Base-by-base conservation (phyloP, 2,113 vertebrate genomes). In the Lepus americanus region DNA sequence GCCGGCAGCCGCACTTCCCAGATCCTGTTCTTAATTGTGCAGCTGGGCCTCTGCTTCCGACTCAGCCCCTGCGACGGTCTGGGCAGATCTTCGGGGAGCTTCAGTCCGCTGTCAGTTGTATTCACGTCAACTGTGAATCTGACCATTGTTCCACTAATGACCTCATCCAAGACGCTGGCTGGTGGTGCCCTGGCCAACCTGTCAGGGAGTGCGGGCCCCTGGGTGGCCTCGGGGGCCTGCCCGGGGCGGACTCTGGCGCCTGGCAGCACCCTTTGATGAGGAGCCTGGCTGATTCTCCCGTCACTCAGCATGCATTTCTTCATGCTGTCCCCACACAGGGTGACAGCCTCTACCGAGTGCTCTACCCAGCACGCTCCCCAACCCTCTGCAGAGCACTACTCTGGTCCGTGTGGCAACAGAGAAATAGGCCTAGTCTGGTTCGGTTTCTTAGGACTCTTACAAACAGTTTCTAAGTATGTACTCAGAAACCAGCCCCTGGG, bases 1-100 rank as follows among this genome's bases (percentile, higher is more conserved):
- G 81, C 81, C 79, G 81, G 82, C 81, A 85, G 63, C 64, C 49
- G 49, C 87, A 64, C 90, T 64, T 69, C 84, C 85, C 53, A 74
- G 84, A 90, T 77, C 63, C 81, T 55, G 87, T 17, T 78, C 84
- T 77, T 66, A 59, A 92, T 20, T 78, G 84, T 70, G 67, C n/a
- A 49, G 76, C 53, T 25, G 53, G 55, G 79, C 53, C 66, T 95
- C 78, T 86, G 53, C 39, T 84, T 90, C 85, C 29, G 4, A 77
- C 67, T 93, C 81, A 79, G 84, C 17, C 73, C 51, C 3, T 90
- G 84, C 82, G 39, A 53, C 1, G 0, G 70, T 73, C 63, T 31
- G 77, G 4, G 61, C 84, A 77, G 61, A 92, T 63, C 74, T 95
- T 87, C 36, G 11, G 23, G 66, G 29, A 91, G 55, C 87, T 93